phyloP scores from a whole-genome alignment of 2,113 vertebrate species.

The Hemichromis elongatus region DNA sequence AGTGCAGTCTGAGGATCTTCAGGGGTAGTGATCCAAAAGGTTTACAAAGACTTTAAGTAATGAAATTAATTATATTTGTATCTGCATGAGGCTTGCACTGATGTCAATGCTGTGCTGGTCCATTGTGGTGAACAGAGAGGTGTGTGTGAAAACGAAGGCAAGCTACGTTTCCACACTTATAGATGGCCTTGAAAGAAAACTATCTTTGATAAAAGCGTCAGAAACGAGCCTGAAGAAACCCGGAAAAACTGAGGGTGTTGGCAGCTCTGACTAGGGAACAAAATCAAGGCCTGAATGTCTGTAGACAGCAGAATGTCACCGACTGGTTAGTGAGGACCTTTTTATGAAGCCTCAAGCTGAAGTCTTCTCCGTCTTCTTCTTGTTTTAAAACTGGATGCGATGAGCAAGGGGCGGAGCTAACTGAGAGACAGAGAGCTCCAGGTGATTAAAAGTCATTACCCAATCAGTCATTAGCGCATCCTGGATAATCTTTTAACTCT shows the following conservation, averaged over 20 bases:
- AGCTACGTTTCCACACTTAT: background rate
- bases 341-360: background rate
- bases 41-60: background rate
- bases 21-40: background rate
- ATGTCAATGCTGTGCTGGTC: accelerated
- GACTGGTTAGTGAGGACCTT: accelerated
- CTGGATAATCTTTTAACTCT: background rate
- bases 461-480: background rate
- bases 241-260: background rate
- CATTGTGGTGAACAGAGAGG: background rate
- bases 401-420: background rate
- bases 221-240: background rate
- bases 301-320: background rate
- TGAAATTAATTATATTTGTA: background rate
- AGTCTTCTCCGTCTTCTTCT: background rate
- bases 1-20: background rate
- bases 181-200: background rate
- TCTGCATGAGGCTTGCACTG: background rate
- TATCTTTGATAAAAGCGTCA: accelerated
- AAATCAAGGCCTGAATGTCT: background rate
- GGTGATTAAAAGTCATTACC: background rate
- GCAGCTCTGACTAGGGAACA: background rate
- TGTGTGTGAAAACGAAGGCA: accelerated
- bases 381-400: background rate
- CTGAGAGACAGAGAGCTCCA: background rate